These are phyloP conservation scores for Heteromormyrus szaboi DNA, from an alignment of 2,797 vertebrate genomes.

Conservation along the genomic window DNA sequence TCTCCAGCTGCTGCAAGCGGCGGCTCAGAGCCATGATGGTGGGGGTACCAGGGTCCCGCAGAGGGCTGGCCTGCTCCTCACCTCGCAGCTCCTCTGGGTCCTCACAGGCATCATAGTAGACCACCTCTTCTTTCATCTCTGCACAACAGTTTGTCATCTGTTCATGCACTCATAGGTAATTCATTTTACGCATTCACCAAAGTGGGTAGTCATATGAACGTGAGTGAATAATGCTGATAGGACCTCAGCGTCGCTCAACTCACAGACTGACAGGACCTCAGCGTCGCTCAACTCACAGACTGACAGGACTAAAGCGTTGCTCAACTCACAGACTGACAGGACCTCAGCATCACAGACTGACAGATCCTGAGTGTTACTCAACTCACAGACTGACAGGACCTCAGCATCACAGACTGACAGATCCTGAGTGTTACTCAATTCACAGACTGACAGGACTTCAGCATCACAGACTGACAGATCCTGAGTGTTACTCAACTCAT, in stretches of 20 bases:
- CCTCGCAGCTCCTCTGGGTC: conserved; percentile 77
- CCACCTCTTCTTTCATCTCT: conserved; percentile 79
- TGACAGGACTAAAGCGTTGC: not conserved
- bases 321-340: not conserved
- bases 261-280: not conserved
- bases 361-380: not conserved
- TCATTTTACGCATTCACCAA: not conserved
- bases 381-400: not conserved
- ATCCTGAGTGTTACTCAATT: not conserved
- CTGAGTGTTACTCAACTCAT: not conserved
- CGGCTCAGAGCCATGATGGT: conserved; percentile 56
- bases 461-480: not conserved
- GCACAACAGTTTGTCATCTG: not conserved
- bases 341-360: not conserved
- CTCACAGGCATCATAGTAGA: conserved; percentile 89
- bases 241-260: not conserved
- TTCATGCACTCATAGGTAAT: not conserved
- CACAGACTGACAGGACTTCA: not conserved
- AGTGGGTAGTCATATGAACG: not conserved
- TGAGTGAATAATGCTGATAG: not conserved
- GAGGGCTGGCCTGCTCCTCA: conserved; percentile 43
- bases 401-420: not conserved
- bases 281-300: not conserved
- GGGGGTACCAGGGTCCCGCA: conserved; percentile 33
- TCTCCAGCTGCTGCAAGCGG: conserved; percentile 72